Percentiles rank a stretch among this genome's conserved stretches.
These are phyloP conservation scores for Sebastes flavidus DNA, from an alignment of 2,797 vertebrate genomes.

Conservation along the genomic window DNA sequence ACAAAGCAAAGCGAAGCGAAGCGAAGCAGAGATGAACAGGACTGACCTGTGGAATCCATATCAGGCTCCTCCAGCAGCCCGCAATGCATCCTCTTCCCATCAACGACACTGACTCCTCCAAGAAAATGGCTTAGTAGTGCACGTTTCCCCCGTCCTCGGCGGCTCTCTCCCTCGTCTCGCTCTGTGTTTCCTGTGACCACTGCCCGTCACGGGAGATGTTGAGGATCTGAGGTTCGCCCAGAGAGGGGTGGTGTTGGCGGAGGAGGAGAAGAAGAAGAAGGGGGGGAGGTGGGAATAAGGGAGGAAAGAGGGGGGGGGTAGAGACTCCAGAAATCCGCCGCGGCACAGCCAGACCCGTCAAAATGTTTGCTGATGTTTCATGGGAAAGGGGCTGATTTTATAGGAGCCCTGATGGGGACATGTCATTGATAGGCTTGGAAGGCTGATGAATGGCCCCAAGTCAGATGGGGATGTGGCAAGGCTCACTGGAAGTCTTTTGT, in stretches of 20 bases:
- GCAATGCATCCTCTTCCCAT: constrained; percentile 99
- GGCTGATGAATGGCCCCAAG: constrained; percentile 99
- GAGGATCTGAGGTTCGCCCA: constrained; percentile 80
- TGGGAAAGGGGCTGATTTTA: constrained; percentile 99
- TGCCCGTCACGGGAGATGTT: constrained; percentile 82
- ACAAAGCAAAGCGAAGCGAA: constrained; percentile 24
- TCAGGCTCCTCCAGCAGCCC: constrained; percentile 99
- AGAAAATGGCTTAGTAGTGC: constrained; percentile 81
- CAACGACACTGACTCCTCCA: constrained; percentile 88
- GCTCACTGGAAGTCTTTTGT: constrained; percentile 99
- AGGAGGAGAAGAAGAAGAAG: constrained; percentile 23
- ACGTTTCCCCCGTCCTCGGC: constrained; percentile 78
- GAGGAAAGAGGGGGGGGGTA: constrained; percentile 62
- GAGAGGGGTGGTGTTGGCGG: constrained; percentile 72
- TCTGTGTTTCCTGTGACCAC: constrained; percentile 78
- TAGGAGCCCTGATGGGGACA: constrained; percentile 99
- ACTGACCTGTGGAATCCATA: constrained; percentile 99
- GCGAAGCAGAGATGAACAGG: constrained; percentile 43
- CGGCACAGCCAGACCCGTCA: constrained; percentile 98
- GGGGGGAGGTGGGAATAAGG: constrained; percentile 61
- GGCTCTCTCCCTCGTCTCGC: constrained; percentile 67
- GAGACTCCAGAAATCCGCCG: constrained; percentile 91
- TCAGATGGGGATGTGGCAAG: constrained; percentile 99
- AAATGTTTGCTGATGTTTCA: constrained; percentile 99
- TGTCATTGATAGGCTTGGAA: constrained; percentile 99